Evolutionary conservation across 2,797 vertebrate genomes (phyloP).

Genomic region (Sebastes jordani): DNA sequence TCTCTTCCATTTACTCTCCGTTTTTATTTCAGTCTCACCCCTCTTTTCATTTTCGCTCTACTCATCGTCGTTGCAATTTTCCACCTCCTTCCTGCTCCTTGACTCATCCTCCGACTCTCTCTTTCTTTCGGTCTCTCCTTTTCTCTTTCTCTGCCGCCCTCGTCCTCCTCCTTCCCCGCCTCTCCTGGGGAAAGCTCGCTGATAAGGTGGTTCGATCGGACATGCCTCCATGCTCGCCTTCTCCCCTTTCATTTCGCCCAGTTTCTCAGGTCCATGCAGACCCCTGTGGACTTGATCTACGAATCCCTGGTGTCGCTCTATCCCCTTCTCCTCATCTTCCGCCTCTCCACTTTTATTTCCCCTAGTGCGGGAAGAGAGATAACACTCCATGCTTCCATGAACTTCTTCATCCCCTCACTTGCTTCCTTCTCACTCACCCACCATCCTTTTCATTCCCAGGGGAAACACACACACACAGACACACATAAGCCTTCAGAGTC

Average conservation of each 20-base stretch:
- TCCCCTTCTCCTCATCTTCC: slow-evolving; percentile 25
- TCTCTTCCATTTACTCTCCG: background rate
- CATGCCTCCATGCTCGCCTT: slow-evolving; percentile 42
- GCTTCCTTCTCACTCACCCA: slow-evolving; percentile 23
- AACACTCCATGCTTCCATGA: slow-evolving; percentile 7
- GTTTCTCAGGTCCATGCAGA: slow-evolving; percentile 41
- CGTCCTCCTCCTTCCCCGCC: slow-evolving; percentile 1
- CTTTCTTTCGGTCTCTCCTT: slow-evolving; percentile 17
- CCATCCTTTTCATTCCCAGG: background rate
- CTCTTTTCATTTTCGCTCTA: background rate
- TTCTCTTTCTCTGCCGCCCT: background rate
- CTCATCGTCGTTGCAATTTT: slow-evolving; percentile 3
- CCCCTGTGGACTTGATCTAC: slow-evolving; percentile 18
- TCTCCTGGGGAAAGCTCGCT: slow-evolving; percentile 31
- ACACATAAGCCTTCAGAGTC: slow-evolving; percentile 1
- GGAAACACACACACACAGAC: slow-evolving; percentile 1
- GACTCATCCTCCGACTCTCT: slow-evolving; percentile 3
- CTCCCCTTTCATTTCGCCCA: slow-evolving; percentile 45
- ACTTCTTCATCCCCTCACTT: slow-evolving; percentile 35
- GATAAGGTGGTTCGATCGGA: slow-evolving; percentile 48
- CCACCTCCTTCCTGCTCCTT: slow-evolving; percentile 15
- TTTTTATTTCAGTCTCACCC: slow-evolving; percentile 3
- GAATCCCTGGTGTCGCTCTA: slow-evolving; percentile 24
- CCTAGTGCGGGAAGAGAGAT: slow-evolving; percentile 22
- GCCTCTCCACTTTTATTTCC: slow-evolving; percentile 13